Evolutionary conservation across 23 tunicate genomes (phyloP), one percentile per base, ranked within the genome.

Genomic region (Trididemnum clinides): DNA sequence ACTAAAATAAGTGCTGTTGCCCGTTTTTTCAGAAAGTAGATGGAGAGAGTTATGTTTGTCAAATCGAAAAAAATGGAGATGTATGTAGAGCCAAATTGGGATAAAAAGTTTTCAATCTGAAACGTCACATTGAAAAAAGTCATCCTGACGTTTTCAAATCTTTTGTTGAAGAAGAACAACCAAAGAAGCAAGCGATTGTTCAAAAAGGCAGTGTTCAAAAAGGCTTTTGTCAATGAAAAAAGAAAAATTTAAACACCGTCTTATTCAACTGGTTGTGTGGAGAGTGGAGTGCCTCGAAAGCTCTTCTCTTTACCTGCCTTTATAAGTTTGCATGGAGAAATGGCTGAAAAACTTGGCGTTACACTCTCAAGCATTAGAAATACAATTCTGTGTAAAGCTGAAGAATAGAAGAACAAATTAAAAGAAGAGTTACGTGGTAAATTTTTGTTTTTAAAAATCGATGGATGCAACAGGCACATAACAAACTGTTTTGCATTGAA

Each of bases 391-490:
- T 39, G 70, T 39, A 70, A 39, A 76, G 82, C 82, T 39, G 70
- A 39, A 39, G 64, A 76, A 39, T 70, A 76, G 70, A 76, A 76
- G 28, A 76, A 76, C 25, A 23, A 7, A 76, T 38, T 38, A n/a
- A n/a, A n/a, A n/a, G n/a, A n/a, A n/a, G n/a, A n/a, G n/a, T n/a
- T n/a, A n/a, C n/a, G n/a, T n/a, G n/a, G n/a, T n/a, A n/a, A n/a
- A n/a, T n/a, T n/a, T n/a, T n/a, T n/a, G n/a, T n/a, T n/a, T n/a
- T n/a, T n/a, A n/a, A n/a, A n/a, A n/a, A n/a, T n/a, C n/a, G n/a
- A n/a, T n/a, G n/a, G n/a, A n/a, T n/a, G n/a, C 64, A 38, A 27
- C 39, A 76, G 82, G 64, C 82, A 39, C 82, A 76, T 23, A 76
- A 39, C 39, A 39, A 39, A 44, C 82, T 76, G 39, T 39, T 76